Percentiles rank a stretch among this genome's conserved stretches.
Evolutionary conservation across 2,797 vertebrate species (phyloP).

Genomic region (Philypnodon macrostomus): DNA sequence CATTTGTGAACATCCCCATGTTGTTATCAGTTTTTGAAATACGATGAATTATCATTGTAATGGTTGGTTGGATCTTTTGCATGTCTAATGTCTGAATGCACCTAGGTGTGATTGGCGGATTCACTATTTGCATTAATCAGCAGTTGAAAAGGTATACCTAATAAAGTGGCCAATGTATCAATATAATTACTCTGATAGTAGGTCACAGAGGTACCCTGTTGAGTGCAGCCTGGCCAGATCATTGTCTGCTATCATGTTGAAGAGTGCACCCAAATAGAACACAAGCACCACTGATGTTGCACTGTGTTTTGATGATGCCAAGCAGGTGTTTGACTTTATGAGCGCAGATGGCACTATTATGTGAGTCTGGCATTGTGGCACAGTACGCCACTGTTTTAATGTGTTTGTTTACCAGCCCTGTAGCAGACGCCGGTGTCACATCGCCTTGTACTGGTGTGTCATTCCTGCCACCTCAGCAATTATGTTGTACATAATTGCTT

Average conservation of each 20-base stretch:
- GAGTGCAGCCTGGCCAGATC: background rate
- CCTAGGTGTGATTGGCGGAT: too few relatives aligned
- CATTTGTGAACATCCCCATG: too few relatives aligned
- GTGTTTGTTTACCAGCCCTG: constrained; percentile 60
- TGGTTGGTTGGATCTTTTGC: too few relatives aligned
- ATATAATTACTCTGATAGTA: constrained; percentile 4
- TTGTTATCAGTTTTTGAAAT: too few relatives aligned
- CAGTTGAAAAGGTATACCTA: too few relatives aligned
- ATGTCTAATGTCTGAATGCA: too few relatives aligned
- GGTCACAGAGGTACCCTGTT: background rate
- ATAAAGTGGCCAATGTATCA: too few relatives aligned
- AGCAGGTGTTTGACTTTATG: constrained; percentile 64
- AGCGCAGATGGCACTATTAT: constrained; percentile 65
- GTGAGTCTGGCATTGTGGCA: constrained; percentile 44
- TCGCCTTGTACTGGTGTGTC: constrained; percentile 36
- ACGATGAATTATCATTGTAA: too few relatives aligned
- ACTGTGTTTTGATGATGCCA: constrained; percentile 55
- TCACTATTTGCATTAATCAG: too few relatives aligned
- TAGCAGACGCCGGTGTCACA: constrained; percentile 54
- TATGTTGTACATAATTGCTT: constrained; percentile 31
- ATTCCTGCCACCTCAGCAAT: constrained; percentile 53
- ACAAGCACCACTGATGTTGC: constrained; percentile 40
- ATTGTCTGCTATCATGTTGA: constrained; percentile 17
- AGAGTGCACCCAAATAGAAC: constrained; percentile 31
- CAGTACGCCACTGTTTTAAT: constrained; percentile 54